These are phyloP conservation scores for Nothobranchius furzeri DNA, from an alignment of 2,113 vertebrate species.

Conservation along the genomic window DNA sequence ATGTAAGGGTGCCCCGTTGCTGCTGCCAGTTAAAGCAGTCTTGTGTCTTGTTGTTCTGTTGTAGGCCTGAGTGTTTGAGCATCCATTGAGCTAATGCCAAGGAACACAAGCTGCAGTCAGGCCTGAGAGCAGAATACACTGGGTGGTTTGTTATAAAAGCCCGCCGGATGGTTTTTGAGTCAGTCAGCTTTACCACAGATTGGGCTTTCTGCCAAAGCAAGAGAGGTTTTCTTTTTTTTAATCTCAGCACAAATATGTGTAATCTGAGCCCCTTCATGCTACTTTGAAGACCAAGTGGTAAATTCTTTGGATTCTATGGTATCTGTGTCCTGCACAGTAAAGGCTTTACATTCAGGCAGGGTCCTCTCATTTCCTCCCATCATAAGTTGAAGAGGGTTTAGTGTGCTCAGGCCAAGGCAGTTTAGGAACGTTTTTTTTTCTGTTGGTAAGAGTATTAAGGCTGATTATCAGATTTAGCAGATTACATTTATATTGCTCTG, in stretches of 20 bases:
- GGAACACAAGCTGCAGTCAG: conserved; percentile 43
- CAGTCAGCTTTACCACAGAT: conserved; percentile 40
- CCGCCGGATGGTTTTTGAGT: conserved; percentile 31
- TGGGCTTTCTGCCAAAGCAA: conserved; percentile 57
- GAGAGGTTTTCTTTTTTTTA: conserved; percentile 28
- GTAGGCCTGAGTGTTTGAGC: conserved; percentile 37
- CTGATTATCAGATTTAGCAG: too few relatives aligned
- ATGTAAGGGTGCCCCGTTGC: conserved; percentile 7
- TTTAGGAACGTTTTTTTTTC: background rate
- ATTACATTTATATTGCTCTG: too few relatives aligned
- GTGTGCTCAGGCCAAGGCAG: background rate
- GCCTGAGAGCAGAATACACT: conserved; percentile 51
- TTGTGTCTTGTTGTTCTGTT: conserved; percentile 40
- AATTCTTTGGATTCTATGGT: conserved; percentile 55
- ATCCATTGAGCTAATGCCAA: conserved; percentile 26
- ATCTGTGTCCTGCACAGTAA: conserved; percentile 11
- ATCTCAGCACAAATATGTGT: conserved; percentile 41
- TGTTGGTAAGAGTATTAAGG: too few relatives aligned
- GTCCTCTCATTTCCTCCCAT: background rate
- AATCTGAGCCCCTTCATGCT: conserved; percentile 52
- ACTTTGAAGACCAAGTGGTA: conserved; percentile 43
- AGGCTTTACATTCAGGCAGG: background rate
- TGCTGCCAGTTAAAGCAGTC: conserved; percentile 40
- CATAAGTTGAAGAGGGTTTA: background rate
- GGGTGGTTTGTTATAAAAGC: conserved; percentile 62